phyloP scores from a whole-genome alignment of 2,797 vertebrate species.

The Brotogeris chrysoptera region DNA sequence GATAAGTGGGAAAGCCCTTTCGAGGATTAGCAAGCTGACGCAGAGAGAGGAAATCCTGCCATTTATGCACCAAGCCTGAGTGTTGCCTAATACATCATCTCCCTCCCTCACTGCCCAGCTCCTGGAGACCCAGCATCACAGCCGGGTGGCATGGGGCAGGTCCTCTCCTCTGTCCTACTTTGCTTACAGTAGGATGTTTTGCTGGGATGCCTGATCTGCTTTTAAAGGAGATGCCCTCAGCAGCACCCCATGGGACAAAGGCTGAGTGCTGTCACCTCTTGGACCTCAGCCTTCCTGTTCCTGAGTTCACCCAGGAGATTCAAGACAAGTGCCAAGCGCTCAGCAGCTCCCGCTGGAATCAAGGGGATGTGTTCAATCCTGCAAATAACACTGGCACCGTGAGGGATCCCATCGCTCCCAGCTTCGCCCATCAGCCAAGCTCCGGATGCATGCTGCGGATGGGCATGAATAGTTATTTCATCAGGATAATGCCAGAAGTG shows the following conservation, averaged over 20 bases:
- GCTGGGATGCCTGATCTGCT: background rate
- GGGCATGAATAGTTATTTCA: accelerated
- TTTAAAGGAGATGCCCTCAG: background rate
- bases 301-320: background rate
- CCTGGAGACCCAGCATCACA: background rate
- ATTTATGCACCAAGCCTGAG: background rate
- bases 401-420: accelerated
- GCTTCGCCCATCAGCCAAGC: background rate
- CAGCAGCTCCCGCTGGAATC: background rate
- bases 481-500: accelerated
- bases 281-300: background rate
- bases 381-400: accelerated
- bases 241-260: background rate
- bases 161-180: background rate
- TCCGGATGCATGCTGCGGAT: accelerated
- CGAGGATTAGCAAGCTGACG: background rate
- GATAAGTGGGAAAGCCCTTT: background rate
- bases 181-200: accelerated
- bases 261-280: accelerated
- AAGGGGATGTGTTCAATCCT: background rate
- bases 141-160: accelerated
- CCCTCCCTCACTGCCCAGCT: accelerated
- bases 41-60: background rate
- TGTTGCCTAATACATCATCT: background rate
- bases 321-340: background rate